Evolutionary conservation across 1,140 invertebrate species (phyloP).

Genomic region (Pogonomyrmex californicus): DNA sequence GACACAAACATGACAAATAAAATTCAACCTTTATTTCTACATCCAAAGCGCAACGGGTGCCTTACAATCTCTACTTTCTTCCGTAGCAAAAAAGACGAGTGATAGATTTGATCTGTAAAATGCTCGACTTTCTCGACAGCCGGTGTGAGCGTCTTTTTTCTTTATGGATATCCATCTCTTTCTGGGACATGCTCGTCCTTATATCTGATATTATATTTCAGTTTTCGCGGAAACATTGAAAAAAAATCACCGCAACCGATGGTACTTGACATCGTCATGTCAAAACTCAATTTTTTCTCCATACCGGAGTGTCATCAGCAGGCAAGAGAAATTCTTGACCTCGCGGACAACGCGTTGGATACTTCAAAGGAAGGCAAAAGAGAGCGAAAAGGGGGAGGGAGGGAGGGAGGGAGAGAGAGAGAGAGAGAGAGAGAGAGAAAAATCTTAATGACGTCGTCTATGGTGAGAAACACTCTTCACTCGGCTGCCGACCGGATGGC

Average conservation of each 20-base stretch:
- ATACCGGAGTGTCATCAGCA: not conserved
- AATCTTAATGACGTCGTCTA: conserved; percentile 47
- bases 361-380: not conserved
- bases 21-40: conserved; percentile 24
- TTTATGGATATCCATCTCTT: not conserved
- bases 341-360: not conserved
- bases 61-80: conserved; percentile 4
- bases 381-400: too few relatives aligned
- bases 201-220: conserved; percentile 15
- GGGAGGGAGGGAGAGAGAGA: not conserved
- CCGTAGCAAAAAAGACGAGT: conserved; percentile 11
- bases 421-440: not conserved
- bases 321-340: conserved; percentile 19
- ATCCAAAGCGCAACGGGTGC: not conserved
- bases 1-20: conserved; percentile 8
- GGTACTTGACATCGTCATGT: conserved; percentile 8
- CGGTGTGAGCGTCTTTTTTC: not conserved
- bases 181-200: not conserved
- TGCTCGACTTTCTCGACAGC: not conserved
- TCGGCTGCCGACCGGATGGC: conserved; percentile 28
- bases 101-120: conserved; percentile 33
- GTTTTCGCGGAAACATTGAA: conserved; percentile 1
- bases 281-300: conserved; percentile 19
- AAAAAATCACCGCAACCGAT: not conserved
- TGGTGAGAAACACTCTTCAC: conserved; percentile 21